Evolutionary conservation across 2,797 vertebrate species (phyloP), one percentile per base, ranked within the genome.

Genomic region (Argya squamiceps): DNA sequence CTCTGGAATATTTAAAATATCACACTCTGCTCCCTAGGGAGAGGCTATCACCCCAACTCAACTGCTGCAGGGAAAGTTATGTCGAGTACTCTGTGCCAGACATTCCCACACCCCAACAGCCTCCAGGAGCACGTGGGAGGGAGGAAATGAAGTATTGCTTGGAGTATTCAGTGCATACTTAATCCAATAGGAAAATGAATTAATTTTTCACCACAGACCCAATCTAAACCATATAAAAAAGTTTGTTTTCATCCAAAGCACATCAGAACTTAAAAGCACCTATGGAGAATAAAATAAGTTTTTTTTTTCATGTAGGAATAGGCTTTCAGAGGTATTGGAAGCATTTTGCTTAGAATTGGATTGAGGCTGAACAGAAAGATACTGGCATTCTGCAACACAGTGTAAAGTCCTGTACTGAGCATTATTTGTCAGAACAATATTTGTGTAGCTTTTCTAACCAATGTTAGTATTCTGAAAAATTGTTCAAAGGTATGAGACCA

Each of bases 121-220:
- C 12, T 32, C 59, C 49, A 43, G n/a, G 8, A 36, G 39, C 34
- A 43, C 0, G 0, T 2, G 1, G 26, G 23, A 78, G 37, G 23
- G 15, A 83, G 6, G 7, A 76, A 30, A 62, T 22, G 1, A 26
- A 55, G 9, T 30, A 30, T 0, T 39, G 21, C n/a, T 36, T 11
- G 3, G 27, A 46, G 19, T 24, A 27, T 13, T 44, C 63, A 58
- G 12, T 20, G 15, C 67, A 46, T 41, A 27, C 6, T 21, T 47
- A 7, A 50, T 29, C 13, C 27, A 58, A 8, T 10, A 59, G 15
- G 6, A 24, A 59, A 88, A 84, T 12, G 0, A 80, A 69, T 21
- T 9, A 4, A 49, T 37, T 55, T 23, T 64, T 87, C 20, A 10
- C 8, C 12, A 65, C 24, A 30, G 27, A 43, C 8, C 5, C 2